Percentiles rank a stretch among this genome's conserved stretches.
Conservation (phyloP, 2,888 invertebrate genomes). For the Diabrotica balteata region DNA sequence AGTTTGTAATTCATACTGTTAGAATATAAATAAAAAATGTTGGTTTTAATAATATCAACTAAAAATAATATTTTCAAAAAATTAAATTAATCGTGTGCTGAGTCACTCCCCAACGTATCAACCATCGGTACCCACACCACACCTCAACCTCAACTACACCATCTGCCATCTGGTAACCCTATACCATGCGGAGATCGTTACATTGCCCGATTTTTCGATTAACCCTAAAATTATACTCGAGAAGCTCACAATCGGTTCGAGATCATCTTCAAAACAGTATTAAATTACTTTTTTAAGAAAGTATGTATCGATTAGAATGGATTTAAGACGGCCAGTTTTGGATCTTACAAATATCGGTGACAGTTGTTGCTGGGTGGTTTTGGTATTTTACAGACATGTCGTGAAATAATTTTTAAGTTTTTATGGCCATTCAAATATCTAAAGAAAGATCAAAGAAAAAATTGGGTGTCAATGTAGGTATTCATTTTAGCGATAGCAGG, state of each 20-base stretch:
- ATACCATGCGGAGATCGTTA: constrained; percentile 32
- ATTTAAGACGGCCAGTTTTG: constrained; percentile 5
- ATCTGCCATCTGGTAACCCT: constrained; percentile 41
- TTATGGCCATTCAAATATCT: background rate
- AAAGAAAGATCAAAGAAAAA: background rate
- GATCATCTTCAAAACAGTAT: constrained; percentile 35
- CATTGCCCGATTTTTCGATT: constrained; percentile 33
- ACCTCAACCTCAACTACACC: constrained; percentile 13
- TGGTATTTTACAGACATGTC: too few relatives aligned
- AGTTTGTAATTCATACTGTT: too few relatives aligned
- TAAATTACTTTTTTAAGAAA: constrained; percentile 36
- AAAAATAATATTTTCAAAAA: background rate
- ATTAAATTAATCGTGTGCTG: too few relatives aligned
- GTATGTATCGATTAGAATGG: constrained; percentile 9
- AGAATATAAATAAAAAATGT: too few relatives aligned
- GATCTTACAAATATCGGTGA: constrained; percentile 3
- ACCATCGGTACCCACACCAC: background rate
- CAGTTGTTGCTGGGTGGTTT: constrained; percentile 7
- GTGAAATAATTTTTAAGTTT: background rate
- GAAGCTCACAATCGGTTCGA: constrained; percentile 25
- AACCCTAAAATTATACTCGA: constrained; percentile 29
- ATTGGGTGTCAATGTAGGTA: too few relatives aligned
- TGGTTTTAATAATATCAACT: too few relatives aligned
- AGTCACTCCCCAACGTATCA: background rate
- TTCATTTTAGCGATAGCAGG: too few relatives aligned